Evolutionary conservation across 2,888 invertebrate species (phyloP).

Genomic region (Dryobota labecula): DNA sequence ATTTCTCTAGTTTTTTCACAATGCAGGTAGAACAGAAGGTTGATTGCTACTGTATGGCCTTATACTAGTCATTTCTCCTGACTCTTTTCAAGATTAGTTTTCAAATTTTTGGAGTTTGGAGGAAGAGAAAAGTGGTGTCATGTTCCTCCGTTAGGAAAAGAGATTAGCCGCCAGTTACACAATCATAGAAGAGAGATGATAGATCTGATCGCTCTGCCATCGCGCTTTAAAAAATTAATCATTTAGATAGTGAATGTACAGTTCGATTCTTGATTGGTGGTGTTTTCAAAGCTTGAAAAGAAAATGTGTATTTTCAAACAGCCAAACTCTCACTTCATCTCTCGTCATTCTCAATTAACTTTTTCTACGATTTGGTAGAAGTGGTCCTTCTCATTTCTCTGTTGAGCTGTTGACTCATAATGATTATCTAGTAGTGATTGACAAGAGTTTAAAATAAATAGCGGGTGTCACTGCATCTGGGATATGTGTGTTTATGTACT

Average conservation of each 20-base stretch:
- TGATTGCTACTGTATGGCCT: not conserved
- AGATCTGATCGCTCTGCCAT: no score
- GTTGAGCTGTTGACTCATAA: constrained; percentile 33
- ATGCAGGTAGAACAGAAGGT: constrained; percentile 17
- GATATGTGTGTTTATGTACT: constrained; percentile 21
- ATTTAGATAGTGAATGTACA: not conserved
- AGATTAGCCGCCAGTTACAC: no score
- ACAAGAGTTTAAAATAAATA: constrained; percentile 52
- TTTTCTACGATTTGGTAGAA: not conserved
- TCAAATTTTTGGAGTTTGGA: no score
- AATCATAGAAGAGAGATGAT: no score
- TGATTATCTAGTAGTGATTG: constrained; percentile 49
- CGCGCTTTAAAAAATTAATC: not conserved
- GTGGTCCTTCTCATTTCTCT: constrained; percentile 12
- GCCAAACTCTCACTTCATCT: not conserved
- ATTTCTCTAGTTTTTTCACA: constrained; percentile 18
- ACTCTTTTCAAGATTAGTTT: no score
- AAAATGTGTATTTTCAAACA: not conserved
- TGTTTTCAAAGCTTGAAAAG: not conserved
- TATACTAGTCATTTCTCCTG: not conserved
- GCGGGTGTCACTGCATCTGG: constrained; percentile 24
- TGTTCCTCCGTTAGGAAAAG: not conserved
- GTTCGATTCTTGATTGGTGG: not conserved
- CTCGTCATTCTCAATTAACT: not conserved
- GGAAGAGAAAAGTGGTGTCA: not conserved